Evolutionary conservation across 2,888 invertebrate species (phyloP).

Genomic region (Cheilosia grossa): DNA sequence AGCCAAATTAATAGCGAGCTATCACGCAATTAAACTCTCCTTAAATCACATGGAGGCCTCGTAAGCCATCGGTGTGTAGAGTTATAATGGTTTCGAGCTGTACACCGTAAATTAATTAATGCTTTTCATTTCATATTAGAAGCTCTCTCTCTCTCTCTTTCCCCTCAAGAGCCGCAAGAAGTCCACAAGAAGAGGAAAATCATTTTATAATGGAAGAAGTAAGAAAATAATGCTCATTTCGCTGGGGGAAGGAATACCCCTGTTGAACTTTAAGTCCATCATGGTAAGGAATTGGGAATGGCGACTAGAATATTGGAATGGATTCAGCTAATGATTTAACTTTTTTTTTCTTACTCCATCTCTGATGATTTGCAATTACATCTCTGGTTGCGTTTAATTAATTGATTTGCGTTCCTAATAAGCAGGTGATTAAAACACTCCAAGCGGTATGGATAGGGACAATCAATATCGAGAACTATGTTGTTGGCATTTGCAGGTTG

Average conservation of each 20-base stretch:
- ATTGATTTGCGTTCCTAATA: conserved; percentile 17
- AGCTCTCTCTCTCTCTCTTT: not conserved
- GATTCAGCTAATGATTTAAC: not conserved
- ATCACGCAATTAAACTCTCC: conserved; percentile 16
- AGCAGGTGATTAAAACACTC: conserved; percentile 19
- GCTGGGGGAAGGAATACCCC: not conserved
- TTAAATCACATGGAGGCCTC: conserved; percentile 5
- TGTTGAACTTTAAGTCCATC: conserved; percentile 8
- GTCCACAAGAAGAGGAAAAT: not conserved
- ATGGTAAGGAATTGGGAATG: too few species aligned
- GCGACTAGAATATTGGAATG: not conserved
- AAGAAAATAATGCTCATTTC: conserved; percentile 2
- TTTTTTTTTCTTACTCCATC: conserved; percentile 1
- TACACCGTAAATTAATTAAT: conserved; percentile 28
- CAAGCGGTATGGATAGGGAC: not conserved
- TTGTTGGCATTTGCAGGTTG: not conserved
- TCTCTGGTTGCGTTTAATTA: conserved; percentile 6
- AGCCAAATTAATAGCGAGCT: conserved; percentile 18
- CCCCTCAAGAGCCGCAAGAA: not conserved
- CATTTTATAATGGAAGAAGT: not conserved
- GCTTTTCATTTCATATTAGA: not conserved
- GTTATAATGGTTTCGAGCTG: not conserved
- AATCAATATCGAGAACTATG: not conserved
- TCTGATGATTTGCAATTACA: not conserved
- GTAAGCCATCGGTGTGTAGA: not conserved